Percentiles rank a stretch among this genome's conserved stretches.
These are phyloP conservation scores for Actenoides hombroni DNA, from an alignment of 2,113 vertebrate species.

Conservation along the genomic window DNA sequence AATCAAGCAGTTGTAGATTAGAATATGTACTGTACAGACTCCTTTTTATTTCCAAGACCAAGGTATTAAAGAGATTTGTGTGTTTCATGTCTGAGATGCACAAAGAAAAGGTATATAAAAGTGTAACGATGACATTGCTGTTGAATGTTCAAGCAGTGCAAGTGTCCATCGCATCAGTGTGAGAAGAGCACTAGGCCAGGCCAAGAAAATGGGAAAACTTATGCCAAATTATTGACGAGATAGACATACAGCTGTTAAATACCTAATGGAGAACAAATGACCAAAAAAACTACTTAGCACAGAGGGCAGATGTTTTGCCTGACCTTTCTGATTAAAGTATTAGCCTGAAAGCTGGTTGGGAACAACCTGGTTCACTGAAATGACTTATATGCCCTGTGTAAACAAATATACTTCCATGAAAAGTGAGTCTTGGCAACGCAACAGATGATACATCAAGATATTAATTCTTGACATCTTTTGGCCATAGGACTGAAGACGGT, in stretches of 20 bases:
- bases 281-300: neutral
- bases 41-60: neutral
- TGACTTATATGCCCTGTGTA: neutral
- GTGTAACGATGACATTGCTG: neutral
- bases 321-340: neutral
- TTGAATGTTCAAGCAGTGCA: neutral
- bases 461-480: neutral
- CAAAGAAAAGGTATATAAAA: neutral
- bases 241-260: neutral
- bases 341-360: neutral
- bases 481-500: neutral
- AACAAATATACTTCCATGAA: neutral
- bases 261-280: neutral
- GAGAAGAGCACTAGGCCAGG: neutral
- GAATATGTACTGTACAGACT: neutral
- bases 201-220: neutral
- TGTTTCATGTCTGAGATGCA: neutral
- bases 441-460: neutral
- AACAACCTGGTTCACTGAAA: neutral
- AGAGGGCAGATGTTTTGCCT: neutral
- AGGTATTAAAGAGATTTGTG: neutral
- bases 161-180: accelerated
- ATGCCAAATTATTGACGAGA: neutral
- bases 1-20: neutral
- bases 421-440: neutral